Evolutionary conservation across 2,888 invertebrate genomes (phyloP), one percentile per base, ranked within the genome.

Genomic region (Cheilosia vulpina): DNA sequence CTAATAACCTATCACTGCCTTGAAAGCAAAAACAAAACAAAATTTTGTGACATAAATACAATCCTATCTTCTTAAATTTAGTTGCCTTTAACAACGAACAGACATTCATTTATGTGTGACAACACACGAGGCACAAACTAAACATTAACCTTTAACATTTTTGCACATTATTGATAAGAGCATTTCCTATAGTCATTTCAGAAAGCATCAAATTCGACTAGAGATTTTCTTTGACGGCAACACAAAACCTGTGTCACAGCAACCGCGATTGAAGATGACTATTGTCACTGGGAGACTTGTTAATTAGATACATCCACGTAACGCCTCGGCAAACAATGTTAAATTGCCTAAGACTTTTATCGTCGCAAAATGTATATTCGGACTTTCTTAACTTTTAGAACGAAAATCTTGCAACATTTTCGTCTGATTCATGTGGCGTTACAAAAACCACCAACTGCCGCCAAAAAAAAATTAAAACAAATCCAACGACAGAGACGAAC

Each of bases 341-440:
- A 34, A 38, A 4, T 13, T 38, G 13, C 38, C 11, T 34, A 34
- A 34, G 2, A 9, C 2, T 38, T 13, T 34, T 34, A 34, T 34
- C 34, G 11, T 11, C 34, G 2, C 34, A 34, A 27, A 62, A 50
- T 21, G 34, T 43, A 1, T n/a, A n/a, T n/a, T 43, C n/a, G 31
- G 2, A 31, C 31, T 38, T 1, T 1, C 1, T 4, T 38, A 38
- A 38, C n/a, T 45, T 2, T n/a, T 2, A 45, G 17, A 50, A 50
- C 7, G 15, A 52, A 21, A 38, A 38, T 13, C 13, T n/a, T n/a
- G 34, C 19, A 55, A 24, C 13, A 43, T 62, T 66, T 62, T 60
- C 11, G 47, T n/a, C 66, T 80, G 55, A 68, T 55, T 80, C 80
- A 80, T 75, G 43, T 80, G 68, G 75, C 80, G 80, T 80, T 80